phyloP scores from a whole-genome alignment of 2,888 invertebrate species.

The Plagiodera versicolora region DNA sequence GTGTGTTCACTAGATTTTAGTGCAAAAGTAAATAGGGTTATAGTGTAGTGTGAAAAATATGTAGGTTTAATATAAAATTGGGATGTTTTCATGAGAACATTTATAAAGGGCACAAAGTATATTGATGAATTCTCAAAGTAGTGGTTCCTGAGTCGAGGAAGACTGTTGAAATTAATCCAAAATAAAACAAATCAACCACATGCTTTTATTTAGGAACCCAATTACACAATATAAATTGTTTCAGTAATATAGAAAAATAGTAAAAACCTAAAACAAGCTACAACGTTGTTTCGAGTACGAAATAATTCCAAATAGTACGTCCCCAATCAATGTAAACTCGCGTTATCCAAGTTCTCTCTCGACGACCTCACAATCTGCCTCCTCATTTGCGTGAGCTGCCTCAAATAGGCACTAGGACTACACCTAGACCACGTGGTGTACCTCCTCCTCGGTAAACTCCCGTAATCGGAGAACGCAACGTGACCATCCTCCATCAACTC shows the following conservation, averaged over 20 bases:
- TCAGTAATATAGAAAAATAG: background rate
- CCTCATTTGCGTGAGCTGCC: constrained; percentile 61
- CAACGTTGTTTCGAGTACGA: background rate
- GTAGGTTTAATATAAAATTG: too few species aligned
- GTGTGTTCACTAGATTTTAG: too few species aligned
- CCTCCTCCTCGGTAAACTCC: constrained; percentile 47
- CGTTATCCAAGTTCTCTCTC: constrained; percentile 49
- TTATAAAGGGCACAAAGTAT: too few species aligned
- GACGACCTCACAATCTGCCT: constrained; percentile 60
- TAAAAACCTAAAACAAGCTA: background rate
- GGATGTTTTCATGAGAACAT: too few species aligned
- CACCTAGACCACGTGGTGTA: constrained; percentile 38
- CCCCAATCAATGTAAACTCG: background rate
- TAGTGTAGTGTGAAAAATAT: too few species aligned
- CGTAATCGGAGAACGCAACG: constrained; percentile 53
- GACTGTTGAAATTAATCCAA: too few species aligned
- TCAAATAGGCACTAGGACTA: constrained; percentile 62
- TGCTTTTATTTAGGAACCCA: background rate
- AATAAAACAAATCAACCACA: background rate
- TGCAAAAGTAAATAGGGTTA: too few species aligned
- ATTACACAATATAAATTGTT: background rate
- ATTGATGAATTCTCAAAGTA: too few species aligned
- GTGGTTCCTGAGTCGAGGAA: too few species aligned
- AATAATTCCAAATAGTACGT: background rate
- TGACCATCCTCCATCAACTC: constrained; percentile 19